A percentile compares a stretch with the other conserved stretches of the same genome.
Evolutionary conservation across 1,140 invertebrate genomes (phyloP).

Genomic region (Drosophila littoralis): DNA sequence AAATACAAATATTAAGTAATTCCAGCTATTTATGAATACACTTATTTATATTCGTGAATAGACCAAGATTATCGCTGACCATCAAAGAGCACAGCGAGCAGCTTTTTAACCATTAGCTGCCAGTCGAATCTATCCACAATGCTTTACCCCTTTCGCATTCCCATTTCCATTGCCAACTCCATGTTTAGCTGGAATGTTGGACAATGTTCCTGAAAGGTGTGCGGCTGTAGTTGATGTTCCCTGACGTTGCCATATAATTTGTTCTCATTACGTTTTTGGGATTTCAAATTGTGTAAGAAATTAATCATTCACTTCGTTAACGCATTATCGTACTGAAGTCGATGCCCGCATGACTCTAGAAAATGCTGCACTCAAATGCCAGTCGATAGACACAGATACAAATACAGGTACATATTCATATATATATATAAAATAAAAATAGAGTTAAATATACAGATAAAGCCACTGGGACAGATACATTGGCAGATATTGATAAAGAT

Average conservation of each 20-base stretch:
- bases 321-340: slow-evolving; percentile 48
- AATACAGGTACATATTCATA: not conserved
- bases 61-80: slow-evolving; percentile 14
- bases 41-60: slow-evolving; percentile 27
- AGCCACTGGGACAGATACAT: not conserved
- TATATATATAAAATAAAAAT: too few relatives aligned
- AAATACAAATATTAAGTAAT: slow-evolving; percentile 72
- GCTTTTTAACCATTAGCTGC: slow-evolving; percentile 5
- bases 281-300: slow-evolving; percentile 65
- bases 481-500: not conserved
- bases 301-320: slow-evolving; percentile 73
- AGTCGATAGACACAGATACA: slow-evolving; percentile 6
- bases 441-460: too few relatives aligned
- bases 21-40: slow-evolving; percentile 46
- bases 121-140: not conserved
- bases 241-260: slow-evolving; percentile 48
- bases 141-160: not conserved
- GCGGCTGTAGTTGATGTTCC: slow-evolving; percentile 8
- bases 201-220: slow-evolving; percentile 10
- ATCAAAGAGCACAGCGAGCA: slow-evolving; percentile 4
- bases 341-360: slow-evolving; percentile 55
- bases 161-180: not conserved
- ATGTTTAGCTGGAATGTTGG: not conserved
- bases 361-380: slow-evolving; percentile 5
- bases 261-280: slow-evolving; percentile 57